phyloP scores from a whole-genome alignment of 2,113 vertebrate species.

The Dicrurus megarhynchus region DNA sequence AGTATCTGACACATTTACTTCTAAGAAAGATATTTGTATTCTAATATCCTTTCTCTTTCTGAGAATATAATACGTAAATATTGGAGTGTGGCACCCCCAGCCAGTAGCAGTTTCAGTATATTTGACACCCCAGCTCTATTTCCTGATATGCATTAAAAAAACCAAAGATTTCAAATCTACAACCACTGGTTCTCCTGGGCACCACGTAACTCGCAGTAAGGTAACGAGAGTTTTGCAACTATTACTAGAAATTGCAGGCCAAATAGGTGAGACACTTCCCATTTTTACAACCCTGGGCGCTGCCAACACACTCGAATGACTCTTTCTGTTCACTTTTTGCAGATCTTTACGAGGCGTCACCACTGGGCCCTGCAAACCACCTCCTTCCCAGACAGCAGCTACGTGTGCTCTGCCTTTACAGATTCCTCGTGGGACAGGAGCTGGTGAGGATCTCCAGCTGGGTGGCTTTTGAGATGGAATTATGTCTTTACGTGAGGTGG shows the following conservation, averaged over 20 bases:
- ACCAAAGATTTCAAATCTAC: fast-evolving
- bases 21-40: background rate
- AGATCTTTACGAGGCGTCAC: background rate
- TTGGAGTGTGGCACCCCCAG: too few relatives aligned
- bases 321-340: background rate
- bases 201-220: fast-evolving
- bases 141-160: background rate
- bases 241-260: background rate
- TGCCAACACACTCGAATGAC: background rate
- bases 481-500: fast-evolving
- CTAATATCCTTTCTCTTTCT: background rate
- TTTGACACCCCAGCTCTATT: background rate
- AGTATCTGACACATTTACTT: background rate
- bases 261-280: background rate
- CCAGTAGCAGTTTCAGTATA: fast-evolving
- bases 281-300: fast-evolving
- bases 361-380: fast-evolving
- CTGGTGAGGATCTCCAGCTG: fast-evolving
- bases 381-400: background rate
- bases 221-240: background rate
- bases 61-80: background rate
- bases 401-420: fast-evolving
- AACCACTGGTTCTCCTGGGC: background rate
- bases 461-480: fast-evolving
- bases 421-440: fast-evolving